Conservation (phyloP, 2,888 invertebrate species). For the Meteorus colon region DNA sequence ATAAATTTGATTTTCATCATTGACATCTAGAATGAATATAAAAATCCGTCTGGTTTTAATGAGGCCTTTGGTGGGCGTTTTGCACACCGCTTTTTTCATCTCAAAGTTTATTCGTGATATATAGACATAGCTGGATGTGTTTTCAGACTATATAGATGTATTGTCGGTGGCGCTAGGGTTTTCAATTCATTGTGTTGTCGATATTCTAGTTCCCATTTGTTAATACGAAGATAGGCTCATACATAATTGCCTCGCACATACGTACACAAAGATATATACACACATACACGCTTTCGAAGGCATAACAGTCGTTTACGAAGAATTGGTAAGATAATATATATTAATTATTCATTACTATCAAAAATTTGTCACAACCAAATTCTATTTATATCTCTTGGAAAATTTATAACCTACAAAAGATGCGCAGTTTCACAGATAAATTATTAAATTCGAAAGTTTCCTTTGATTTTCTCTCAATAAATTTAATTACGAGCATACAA, state of each 20-base stretch:
- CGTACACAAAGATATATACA: not conserved
- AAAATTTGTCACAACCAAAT: not conserved
- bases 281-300: not conserved
- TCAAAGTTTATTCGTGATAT: too few species aligned
- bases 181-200: not conserved
- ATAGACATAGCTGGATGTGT: too few species aligned
- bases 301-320: not conserved
- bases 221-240: not conserved
- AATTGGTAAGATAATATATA: not conserved
- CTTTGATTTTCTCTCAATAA: not conserved
- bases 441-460: not conserved
- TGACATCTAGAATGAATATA: too few species aligned
- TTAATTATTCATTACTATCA: not conserved
- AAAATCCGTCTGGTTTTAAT: too few species aligned
- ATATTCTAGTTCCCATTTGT: constrained; percentile 6
- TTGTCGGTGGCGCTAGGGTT: not conserved
- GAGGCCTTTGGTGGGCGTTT: too few species aligned
- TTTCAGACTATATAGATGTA: not conserved
- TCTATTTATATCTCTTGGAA: not conserved
- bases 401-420: not conserved
- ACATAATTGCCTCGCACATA: not conserved
- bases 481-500: not conserved
- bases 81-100: too few species aligned
- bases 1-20: too few species aligned
- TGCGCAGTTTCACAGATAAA: not conserved